These are phyloP conservation scores for Neolamprologus cancellatus DNA, from an alignment of 2,113 vertebrate genomes.

Conservation along the genomic window DNA sequence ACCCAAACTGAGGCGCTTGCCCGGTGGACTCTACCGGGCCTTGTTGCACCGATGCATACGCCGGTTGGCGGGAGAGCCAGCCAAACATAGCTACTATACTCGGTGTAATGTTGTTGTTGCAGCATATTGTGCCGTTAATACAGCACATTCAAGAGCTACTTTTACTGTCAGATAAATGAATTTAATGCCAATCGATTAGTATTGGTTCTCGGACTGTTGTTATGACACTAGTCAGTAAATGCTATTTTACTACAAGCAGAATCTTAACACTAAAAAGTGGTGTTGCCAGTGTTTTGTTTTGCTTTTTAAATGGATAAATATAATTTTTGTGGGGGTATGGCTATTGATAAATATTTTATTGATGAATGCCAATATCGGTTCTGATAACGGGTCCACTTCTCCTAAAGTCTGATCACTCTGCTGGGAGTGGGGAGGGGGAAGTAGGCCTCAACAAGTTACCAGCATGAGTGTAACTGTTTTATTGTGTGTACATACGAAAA, in stretches of 20 bases:
- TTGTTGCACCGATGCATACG: neutral
- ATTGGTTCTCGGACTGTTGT: neutral
- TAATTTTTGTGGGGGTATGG: neutral
- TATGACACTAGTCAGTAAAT: neutral
- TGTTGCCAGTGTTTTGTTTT: neutral
- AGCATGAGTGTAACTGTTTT: neutral
- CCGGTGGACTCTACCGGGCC: conserved; percentile 8
- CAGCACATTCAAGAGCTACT: neutral
- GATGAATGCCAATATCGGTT: neutral
- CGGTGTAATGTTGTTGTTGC: neutral
- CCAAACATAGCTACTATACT: conserved; percentile 2
- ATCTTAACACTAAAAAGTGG: neutral
- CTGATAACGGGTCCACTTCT: neutral
- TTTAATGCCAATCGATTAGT: neutral
- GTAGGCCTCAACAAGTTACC: neutral
- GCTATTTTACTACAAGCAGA: neutral
- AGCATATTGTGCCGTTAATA: neutral
- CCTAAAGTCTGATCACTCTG: neutral
- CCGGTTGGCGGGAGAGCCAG: conserved; percentile 69
- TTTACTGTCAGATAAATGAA: neutral
- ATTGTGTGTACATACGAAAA: neutral
- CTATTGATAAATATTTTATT: neutral
- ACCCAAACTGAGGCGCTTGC: neutral
- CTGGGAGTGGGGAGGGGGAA: neutral
- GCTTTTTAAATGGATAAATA: neutral